phyloP scores from a whole-genome alignment of 2,113 vertebrate species.

The Chaetorhynchus papuensis region DNA sequence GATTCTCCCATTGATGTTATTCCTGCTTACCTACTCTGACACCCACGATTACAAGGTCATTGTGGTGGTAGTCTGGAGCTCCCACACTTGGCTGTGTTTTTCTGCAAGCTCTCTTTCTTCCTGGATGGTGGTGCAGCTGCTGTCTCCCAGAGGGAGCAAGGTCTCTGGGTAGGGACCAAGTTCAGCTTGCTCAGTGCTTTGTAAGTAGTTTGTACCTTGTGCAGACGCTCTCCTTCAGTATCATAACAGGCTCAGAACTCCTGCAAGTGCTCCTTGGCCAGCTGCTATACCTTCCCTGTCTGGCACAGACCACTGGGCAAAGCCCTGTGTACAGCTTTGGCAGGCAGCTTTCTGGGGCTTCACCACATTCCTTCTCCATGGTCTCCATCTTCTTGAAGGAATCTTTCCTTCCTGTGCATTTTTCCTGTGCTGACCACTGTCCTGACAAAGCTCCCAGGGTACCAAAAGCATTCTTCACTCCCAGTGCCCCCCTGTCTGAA shows the following conservation, averaged over 20 bases:
- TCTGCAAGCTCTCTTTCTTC: background rate
- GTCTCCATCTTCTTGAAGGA: background rate
- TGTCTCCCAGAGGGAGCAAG: background rate
- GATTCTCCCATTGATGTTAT: background rate
- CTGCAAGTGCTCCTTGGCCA: background rate
- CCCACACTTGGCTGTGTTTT: background rate
- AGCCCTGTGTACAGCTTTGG: background rate
- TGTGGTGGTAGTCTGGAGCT: background rate
- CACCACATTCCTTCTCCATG: background rate
- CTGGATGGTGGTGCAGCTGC: background rate
- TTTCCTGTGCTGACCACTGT: background rate
- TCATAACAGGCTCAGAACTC: background rate
- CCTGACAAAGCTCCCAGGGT: background rate
- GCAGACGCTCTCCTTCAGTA: background rate
- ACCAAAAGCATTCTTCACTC: background rate
- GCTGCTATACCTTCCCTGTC: background rate
- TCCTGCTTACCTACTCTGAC: background rate
- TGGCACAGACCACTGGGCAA: background rate
- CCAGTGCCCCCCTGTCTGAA: background rate
- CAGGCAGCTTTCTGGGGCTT: background rate
- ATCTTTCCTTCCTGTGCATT: background rate
- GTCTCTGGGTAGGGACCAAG: background rate
- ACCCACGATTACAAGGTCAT: background rate
- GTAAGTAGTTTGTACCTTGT: background rate
- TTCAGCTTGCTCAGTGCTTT: background rate